Base-by-base conservation (phyloP, 1,140 invertebrate species). In the Steinernema khuongi region DNA sequence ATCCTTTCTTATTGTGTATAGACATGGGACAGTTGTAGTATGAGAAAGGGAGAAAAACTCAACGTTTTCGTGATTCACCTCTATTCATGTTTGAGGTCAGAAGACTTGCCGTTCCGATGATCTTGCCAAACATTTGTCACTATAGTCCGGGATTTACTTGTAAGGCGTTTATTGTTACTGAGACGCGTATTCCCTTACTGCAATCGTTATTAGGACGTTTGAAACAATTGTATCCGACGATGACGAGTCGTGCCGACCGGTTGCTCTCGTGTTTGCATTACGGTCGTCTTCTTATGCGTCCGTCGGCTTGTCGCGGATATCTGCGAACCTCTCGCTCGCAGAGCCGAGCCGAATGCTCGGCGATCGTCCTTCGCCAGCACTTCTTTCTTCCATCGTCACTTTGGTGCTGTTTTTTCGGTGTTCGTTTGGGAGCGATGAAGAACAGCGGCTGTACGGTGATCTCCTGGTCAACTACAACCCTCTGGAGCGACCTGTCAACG, bases 401-500 rank as follows among this genome's bases (percentile, higher is more conserved):
- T 60, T 60, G 14, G 36, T 60, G 50, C 26, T 60, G 4, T 60
- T 17, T 7, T 60, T 22, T 7, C 36, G 26, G 4, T 26, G 50
- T 22, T 11, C 11, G 7, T 60, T 22, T 60, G 50, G 7, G 19
- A 60, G 50, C 50, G 50, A 60, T 60, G 50, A 60, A 60, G 50
- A 60, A 22, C 50, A 17, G 11, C 50, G 50, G 7, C 50, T 60
- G 4, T 60, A 60, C 41, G n/a, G 4, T 22, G 71, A 77, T 67
- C 67, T 70, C 0, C 50, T 78, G 29, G 30, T 26, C 68, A 76
- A 79, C 11, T 97, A 99, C 90, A 96, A 97, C 89, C 91, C 92
- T 81, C 90, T 96, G 87, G 94, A 97, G 89, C 89, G 95, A 85
- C 96, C 96, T 74, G 94, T 97, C 85, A 90, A 91, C 85, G 96